phyloP scores from a whole-genome alignment of 2,888 invertebrate species.

The Caenorhabditis sinica region DNA sequence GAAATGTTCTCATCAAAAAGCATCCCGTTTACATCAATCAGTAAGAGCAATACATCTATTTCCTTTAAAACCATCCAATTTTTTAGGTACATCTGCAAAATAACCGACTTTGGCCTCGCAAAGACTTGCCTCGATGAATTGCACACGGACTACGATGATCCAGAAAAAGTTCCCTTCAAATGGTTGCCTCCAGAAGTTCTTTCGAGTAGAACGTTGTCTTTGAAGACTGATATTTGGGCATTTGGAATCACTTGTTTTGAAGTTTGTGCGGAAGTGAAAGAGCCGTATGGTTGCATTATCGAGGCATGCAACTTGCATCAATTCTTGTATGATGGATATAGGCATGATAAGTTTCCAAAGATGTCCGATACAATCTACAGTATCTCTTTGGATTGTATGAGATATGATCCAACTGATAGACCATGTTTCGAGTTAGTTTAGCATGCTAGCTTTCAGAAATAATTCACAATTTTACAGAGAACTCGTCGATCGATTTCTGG shows the following conservation, averaged over 20 bases:
- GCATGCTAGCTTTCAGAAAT: background rate
- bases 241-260: constrained; percentile 72
- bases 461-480: too few species aligned
- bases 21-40: constrained; percentile 69
- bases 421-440: constrained; percentile 63
- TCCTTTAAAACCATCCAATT: background rate
- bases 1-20: constrained; percentile 97
- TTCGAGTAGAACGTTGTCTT: constrained; percentile 61
- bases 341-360: constrained; percentile 40
- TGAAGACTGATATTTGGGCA: constrained; percentile 73
- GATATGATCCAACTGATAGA: constrained; percentile 67
- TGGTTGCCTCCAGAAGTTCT: constrained; percentile 76
- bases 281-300: constrained; percentile 66
- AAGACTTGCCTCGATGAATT: constrained; percentile 68
- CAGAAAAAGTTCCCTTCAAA: constrained; percentile 72
- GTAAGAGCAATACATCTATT: background rate
- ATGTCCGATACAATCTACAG: constrained; percentile 72
- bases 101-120: constrained; percentile 76
- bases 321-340: constrained; percentile 66
- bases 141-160: constrained; percentile 67
- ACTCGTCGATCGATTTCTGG: constrained; percentile 33
- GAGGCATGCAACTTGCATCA: constrained; percentile 43
- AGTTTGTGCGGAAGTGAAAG: constrained; percentile 62
- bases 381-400: constrained; percentile 70
- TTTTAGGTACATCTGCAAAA: constrained; percentile 68